Conservation (phyloP, 2,797 vertebrate species). For the Lepidocolaptes lacrymiger region DNA sequence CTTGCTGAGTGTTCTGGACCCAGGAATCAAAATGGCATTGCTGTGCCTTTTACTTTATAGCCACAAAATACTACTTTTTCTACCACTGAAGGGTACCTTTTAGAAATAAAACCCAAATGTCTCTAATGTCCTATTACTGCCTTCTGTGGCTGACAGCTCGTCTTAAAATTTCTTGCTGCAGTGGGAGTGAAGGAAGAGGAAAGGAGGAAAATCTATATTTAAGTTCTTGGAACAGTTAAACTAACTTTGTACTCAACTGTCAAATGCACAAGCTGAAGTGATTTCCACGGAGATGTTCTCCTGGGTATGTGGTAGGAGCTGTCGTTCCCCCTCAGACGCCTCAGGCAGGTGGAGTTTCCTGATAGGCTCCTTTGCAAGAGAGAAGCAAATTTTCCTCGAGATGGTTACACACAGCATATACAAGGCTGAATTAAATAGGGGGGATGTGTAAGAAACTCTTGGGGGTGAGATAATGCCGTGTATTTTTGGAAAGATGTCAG, state of each 20-base stretch:
- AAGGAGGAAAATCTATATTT: background rate
- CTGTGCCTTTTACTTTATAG: background rate
- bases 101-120: background rate
- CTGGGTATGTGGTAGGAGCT: background rate
- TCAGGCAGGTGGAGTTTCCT: background rate
- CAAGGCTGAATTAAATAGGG: background rate
- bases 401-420: rapidly evolving
- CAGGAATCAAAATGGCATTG: background rate
- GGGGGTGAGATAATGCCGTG: background rate
- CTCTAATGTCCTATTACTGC: background rate
- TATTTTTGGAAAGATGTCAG: constrained; percentile 19
- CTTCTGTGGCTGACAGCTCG: background rate
- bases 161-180: background rate
- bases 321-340: background rate
- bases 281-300: background rate
- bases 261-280: background rate
- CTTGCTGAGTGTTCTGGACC: background rate
- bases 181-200: background rate
- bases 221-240: background rate
- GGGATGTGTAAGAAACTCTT: background rate
- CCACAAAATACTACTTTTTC: background rate
- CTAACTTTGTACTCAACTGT: background rate
- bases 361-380: background rate
- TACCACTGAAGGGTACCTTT: background rate
- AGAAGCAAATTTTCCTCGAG: background rate